These are phyloP conservation scores for Eilema caniola DNA, from an alignment of 2,888 invertebrate genomes.

Conservation along the genomic window DNA sequence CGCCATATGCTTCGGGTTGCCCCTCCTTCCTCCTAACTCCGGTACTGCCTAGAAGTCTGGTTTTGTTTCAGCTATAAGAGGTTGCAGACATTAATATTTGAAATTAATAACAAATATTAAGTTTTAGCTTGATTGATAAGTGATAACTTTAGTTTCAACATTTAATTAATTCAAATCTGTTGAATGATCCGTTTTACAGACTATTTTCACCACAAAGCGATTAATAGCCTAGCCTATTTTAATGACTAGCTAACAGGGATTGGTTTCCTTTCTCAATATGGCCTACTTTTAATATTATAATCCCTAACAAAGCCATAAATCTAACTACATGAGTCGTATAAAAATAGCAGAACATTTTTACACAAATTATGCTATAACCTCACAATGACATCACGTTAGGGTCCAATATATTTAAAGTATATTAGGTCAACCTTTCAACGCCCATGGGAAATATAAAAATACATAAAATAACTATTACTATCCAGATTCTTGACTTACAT, in stretches of 20 bases:
- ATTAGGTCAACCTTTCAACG: constrained; percentile 34
- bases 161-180: too few species aligned
- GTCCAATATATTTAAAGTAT: constrained; percentile 37
- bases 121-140: too few species aligned
- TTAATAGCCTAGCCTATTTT: too few species aligned
- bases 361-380: constrained; percentile 37
- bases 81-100: too few species aligned
- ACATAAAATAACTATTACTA: constrained; percentile 24
- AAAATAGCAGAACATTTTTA: constrained; percentile 19
- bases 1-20: too few species aligned
- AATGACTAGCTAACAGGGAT: neutral
- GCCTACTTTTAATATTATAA: neutral
- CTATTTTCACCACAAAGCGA: too few species aligned
- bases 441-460: constrained; percentile 27
- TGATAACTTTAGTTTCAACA: too few species aligned
- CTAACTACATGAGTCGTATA: constrained; percentile 6
- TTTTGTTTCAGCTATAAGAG: too few species aligned
- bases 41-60: too few species aligned
- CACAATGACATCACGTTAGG: constrained; percentile 26
- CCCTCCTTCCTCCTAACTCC: too few species aligned
- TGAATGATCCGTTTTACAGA: too few species aligned
- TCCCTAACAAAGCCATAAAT: constrained; percentile 3
- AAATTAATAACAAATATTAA: too few species aligned
- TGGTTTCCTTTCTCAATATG: neutral
- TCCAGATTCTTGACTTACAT: constrained; percentile 5